phyloP scores from a whole-genome alignment of 1,140 invertebrate genomes.

The Drosophila simulans region DNA sequence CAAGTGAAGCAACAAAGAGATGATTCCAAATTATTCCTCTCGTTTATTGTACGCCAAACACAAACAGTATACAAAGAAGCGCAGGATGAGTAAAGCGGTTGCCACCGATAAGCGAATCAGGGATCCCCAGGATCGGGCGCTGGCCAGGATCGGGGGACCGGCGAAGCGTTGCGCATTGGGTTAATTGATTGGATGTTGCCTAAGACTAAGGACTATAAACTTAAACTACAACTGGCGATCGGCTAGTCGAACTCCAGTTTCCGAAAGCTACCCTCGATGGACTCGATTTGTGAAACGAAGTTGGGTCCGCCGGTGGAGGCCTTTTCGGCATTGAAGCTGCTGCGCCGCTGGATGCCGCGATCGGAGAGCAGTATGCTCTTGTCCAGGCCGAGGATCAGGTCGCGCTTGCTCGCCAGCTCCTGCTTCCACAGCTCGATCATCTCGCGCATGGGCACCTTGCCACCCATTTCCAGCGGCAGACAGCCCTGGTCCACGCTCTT shows the following conservation, averaged over 20 bases:
- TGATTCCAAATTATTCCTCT: constrained; percentile 48
- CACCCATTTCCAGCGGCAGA: constrained; percentile 91
- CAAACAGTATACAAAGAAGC: constrained; percentile 69
- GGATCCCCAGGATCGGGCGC: constrained; percentile 29
- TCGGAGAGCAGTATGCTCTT: constrained; percentile 88
- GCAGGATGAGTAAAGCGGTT: constrained; percentile 74
- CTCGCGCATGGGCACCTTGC: constrained; percentile 88
- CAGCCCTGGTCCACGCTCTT: constrained; percentile 88
- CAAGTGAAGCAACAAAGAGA: constrained; percentile 21
- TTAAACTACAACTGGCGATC: constrained; percentile 17
- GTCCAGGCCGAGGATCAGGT: constrained; percentile 88
- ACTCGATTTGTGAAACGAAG: constrained; percentile 81
- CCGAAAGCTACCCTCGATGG: constrained; percentile 89
- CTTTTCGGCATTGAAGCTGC: constrained; percentile 85
- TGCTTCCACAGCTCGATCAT: constrained; percentile 91
- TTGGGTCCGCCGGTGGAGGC: constrained; percentile 68
- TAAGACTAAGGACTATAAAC: constrained; percentile 51
- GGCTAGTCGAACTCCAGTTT: constrained; percentile 89
- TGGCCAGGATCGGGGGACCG: constrained; percentile 35
- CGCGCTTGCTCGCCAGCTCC: constrained; percentile 87
- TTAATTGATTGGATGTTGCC: constrained; percentile 65
- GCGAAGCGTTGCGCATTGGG: constrained; percentile 59
- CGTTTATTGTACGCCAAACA: constrained; percentile 69
- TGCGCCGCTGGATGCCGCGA: constrained; percentile 85
- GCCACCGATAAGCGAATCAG: constrained; percentile 73